Evolutionary conservation across 2,888 invertebrate species (phyloP).

Genomic region (Platycnemis pennipes): DNA sequence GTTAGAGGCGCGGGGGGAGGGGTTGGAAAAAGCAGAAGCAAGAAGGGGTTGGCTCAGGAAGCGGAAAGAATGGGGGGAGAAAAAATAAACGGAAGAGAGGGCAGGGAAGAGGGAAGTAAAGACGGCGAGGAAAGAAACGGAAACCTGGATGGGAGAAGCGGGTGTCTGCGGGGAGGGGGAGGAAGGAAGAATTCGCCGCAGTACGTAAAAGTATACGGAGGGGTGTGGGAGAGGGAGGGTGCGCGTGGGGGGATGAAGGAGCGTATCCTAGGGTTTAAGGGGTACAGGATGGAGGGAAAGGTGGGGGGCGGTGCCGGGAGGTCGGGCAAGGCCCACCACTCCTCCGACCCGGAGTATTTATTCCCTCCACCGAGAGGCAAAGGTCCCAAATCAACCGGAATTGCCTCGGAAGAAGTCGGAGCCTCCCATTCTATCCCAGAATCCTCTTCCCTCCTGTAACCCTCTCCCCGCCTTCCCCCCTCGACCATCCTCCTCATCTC

Average conservation of each 20-base stretch:
- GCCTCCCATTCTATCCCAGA: background rate
- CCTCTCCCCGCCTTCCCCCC: background rate
- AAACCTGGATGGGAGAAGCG: background rate
- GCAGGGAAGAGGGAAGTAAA: background rate
- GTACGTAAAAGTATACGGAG: background rate
- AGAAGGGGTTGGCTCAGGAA: background rate
- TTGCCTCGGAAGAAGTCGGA: conserved; percentile 59
- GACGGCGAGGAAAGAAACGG: background rate
- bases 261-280: background rate
- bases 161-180: background rate
- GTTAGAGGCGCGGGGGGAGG: background rate
- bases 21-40: background rate
- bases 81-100: background rate
- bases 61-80: background rate
- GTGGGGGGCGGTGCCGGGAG: background rate
- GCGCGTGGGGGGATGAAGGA: background rate
- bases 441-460: background rate
- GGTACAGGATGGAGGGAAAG: background rate
- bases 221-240: background rate
- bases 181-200: background rate
- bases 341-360: conserved; percentile 57
- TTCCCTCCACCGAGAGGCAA: conserved; percentile 54
- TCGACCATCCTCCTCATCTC: background rate
- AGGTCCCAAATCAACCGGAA: conserved; percentile 62
- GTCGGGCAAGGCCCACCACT: conserved; percentile 41